Evolutionary conservation across 2,797 vertebrate species (phyloP).

Genomic region (Atherinosoma microstoma): DNA sequence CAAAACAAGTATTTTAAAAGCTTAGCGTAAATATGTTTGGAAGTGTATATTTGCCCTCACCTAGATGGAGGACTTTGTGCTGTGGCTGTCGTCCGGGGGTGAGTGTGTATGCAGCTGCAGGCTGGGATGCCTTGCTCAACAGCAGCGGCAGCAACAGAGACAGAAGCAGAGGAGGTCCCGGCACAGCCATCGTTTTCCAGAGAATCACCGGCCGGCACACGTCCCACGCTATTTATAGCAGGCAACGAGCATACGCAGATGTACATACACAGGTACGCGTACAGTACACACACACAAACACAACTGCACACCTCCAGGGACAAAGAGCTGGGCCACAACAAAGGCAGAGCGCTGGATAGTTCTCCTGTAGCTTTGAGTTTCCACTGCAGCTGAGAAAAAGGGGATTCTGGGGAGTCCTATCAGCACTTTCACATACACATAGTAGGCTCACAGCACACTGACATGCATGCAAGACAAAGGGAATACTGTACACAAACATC

Average conservation of each 20-base stretch:
- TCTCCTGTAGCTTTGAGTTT: conserved; percentile 76
- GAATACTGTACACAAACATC: conserved; percentile 56
- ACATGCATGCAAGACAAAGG: conserved; percentile 52
- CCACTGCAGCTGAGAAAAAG: conserved; percentile 66
- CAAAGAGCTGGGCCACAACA: conserved; percentile 78
- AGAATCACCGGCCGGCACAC: conserved; percentile 62
- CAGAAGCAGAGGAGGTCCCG: conserved; percentile 64
- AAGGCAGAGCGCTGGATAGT: conserved; percentile 78
- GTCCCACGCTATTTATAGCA: conserved; percentile 66
- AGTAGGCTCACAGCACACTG: conserved; percentile 44
- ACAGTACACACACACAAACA: conserved; percentile 35
- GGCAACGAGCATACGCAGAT: conserved; percentile 36
- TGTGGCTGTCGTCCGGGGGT: conserved; percentile 66
- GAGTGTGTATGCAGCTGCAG: conserved; percentile 72
- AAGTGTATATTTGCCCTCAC: conserved; percentile 63
- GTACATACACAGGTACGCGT: conserved; percentile 46
- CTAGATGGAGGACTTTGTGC: conserved; percentile 81
- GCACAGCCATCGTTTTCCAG: conserved; percentile 74
- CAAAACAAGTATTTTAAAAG: not conserved
- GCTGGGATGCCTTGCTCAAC: conserved; percentile 70
- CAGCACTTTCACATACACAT: conserved; percentile 79
- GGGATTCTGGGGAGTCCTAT: conserved; percentile 66
- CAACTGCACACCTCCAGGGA: conserved; percentile 47
- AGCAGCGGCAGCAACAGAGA: conserved; percentile 73
- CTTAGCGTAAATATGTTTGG: not conserved